Percentiles rank a stretch among this genome's conserved stretches.
phyloP scores from a whole-genome alignment of 1,140 invertebrate species.

The Bombus pascuorum region DNA sequence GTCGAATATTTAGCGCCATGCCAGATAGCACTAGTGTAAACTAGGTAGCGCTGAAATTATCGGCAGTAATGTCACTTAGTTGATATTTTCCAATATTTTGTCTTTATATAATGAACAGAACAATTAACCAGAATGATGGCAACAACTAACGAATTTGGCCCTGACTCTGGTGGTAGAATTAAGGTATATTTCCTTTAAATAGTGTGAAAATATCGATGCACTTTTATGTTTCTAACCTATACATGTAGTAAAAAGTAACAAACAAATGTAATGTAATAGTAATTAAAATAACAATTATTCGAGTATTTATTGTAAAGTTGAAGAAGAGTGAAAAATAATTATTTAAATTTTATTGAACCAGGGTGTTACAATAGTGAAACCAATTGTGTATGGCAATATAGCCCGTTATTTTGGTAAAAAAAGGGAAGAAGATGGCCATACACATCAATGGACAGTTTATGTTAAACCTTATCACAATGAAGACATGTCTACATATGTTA shows the following conservation, averaged over 20 bases:
- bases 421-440: slow-evolving; percentile 99
- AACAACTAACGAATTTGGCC: slow-evolving; percentile 89
- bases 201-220: neutral
- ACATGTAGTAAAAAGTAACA: neutral
- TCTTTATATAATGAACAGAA: neutral
- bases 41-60: neutral
- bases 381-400: slow-evolving; percentile 98
- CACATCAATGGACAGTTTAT: slow-evolving; percentile 99
- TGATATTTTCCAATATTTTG: neutral
- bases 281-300: neutral
- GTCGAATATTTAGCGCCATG: neutral
- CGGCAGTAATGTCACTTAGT: neutral
- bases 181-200: slow-evolving; percentile 83
- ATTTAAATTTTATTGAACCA: slow-evolving; percentile 73
- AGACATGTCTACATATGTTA: slow-evolving; percentile 97
- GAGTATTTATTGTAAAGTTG: neutral
- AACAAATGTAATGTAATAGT: neutral
- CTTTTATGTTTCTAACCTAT: slow-evolving; percentile 9
- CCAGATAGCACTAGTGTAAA: neutral
- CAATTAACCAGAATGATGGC: slow-evolving; percentile 80
- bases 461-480: slow-evolving; percentile 96
- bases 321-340: neutral
- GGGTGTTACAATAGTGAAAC: slow-evolving; percentile 96
- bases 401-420: slow-evolving; percentile 98
- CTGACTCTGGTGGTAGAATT: slow-evolving; percentile 90